Percentiles rank a stretch among this genome's conserved stretches.
phyloP scores from a whole-genome alignment of 2,113 vertebrate genomes.

The Pseudorectes ferrugineus region DNA sequence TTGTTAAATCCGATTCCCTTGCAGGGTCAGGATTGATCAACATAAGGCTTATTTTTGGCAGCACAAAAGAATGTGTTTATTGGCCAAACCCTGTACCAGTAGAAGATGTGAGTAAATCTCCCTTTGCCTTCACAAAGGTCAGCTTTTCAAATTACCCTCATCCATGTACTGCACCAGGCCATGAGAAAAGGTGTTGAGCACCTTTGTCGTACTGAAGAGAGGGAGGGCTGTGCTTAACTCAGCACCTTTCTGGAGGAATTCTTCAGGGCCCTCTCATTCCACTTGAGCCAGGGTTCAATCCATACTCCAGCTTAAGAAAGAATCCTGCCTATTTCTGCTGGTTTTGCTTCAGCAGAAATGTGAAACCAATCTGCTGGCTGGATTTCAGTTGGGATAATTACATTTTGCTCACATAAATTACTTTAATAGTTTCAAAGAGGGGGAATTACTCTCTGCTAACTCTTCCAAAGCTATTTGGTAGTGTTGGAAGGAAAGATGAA shows the following conservation, averaged over 20 bases:
- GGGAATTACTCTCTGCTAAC: neutral
- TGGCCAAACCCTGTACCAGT: neutral
- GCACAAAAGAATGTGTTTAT: neutral
- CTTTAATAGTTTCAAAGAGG: neutral
- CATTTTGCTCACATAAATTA: neutral
- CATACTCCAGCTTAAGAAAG: neutral
- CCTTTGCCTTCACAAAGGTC: neutral
- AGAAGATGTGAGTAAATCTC: neutral
- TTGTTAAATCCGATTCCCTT: neutral
- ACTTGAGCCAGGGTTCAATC: neutral
- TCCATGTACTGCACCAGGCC: neutral
- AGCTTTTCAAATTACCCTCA: neutral
- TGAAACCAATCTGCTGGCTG: neutral
- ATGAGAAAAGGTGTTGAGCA: neutral
- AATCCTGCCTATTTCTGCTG: neutral
- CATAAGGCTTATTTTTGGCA: neutral
- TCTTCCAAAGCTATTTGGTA: neutral
- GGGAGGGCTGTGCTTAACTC: neutral
- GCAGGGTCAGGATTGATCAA: neutral
- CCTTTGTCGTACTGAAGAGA: neutral
- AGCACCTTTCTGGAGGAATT: neutral
- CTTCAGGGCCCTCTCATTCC: neutral
- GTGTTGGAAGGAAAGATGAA: neutral
- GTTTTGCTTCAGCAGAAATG: neutral
- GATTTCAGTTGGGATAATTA: slow-evolving; percentile 17